Conservation (phyloP, 2,113 vertebrate genomes). For the Ophthalmolycus amberensis region DNA sequence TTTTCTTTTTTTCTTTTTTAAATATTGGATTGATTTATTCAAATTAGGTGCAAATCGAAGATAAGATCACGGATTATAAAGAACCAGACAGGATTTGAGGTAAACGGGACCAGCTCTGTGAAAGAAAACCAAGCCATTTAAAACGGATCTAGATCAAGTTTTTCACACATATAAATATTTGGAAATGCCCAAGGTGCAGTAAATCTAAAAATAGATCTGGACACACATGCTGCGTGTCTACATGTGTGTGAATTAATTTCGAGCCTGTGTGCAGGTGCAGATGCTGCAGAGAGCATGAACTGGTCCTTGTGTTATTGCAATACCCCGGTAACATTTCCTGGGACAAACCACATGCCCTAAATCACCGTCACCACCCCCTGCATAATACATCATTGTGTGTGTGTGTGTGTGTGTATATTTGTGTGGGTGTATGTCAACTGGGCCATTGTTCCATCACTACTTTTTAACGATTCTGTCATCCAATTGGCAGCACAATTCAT, state of each 20-base stretch:
- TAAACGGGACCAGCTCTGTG: background rate
- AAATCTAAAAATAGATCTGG: slow-evolving; percentile 15
- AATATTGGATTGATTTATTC: background rate
- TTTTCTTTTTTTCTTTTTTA: background rate
- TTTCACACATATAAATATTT: slow-evolving; percentile 6
- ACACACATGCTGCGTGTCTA: background rate
- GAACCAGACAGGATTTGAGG: background rate
- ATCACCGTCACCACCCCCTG: slow-evolving; percentile 33
- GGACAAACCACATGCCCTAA: slow-evolving; percentile 25
- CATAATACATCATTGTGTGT: slow-evolving; percentile 12
- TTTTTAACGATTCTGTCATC: slow-evolving; percentile 29
- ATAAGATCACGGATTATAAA: slow-evolving; percentile 5
- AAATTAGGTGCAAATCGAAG: slow-evolving; percentile 23
- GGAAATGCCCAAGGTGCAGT: background rate
- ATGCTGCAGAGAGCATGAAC: slow-evolving; percentile 23
- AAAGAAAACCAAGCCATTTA: background rate
- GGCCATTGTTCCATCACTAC: slow-evolving; percentile 23
- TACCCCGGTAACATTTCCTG: slow-evolving; percentile 27
- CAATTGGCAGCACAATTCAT: slow-evolving; percentile 26
- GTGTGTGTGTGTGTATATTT: background rate
- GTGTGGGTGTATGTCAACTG: slow-evolving; percentile 15
- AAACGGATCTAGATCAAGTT: background rate
- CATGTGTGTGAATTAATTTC: slow-evolving; percentile 10
- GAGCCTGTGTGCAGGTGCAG: slow-evolving; percentile 22
- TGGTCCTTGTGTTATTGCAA: slow-evolving; percentile 36